phyloP scores from a whole-genome alignment of 2,113 vertebrate genomes.

The Acanthochromis polyacanthus region DNA sequence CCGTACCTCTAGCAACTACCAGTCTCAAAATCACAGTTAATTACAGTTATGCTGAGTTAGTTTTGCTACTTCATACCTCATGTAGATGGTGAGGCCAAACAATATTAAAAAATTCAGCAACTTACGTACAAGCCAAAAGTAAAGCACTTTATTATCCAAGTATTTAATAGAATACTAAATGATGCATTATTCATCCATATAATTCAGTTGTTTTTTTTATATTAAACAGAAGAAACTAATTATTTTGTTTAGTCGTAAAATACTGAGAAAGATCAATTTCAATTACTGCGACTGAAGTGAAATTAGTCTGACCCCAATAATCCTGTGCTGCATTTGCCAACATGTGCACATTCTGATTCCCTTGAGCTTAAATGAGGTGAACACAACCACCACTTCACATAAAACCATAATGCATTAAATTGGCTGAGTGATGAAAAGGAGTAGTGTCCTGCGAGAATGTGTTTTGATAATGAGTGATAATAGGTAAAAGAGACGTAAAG shows the following conservation, averaged over 20 bases:
- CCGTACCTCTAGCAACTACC: too few relatives aligned
- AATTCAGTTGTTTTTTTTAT: too few relatives aligned
- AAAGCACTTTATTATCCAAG: too few relatives aligned
- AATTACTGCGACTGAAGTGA: not conserved
- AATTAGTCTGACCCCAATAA: slow-evolving; percentile 12
- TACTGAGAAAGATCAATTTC: slow-evolving; percentile 1
- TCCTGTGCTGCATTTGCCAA: slow-evolving; percentile 7
- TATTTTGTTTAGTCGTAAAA: not conserved
- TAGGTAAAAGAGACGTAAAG: not conserved
- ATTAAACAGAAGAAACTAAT: not conserved
- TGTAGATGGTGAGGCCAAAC: too few relatives aligned
- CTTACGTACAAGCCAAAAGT: too few relatives aligned
- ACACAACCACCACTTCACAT: slow-evolving; percentile 25
- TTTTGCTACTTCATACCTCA: too few relatives aligned
- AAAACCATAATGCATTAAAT: slow-evolving; percentile 52
- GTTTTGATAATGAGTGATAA: slow-evolving; percentile 44
- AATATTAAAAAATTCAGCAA: too few relatives aligned
- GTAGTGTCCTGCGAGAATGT: slow-evolving; percentile 22
- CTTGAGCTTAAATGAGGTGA: slow-evolving; percentile 24
- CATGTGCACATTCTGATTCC: slow-evolving; percentile 24
- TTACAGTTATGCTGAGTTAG: too few relatives aligned
- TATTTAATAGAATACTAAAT: too few relatives aligned
- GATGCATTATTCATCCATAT: too few relatives aligned
- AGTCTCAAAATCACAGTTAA: too few relatives aligned
- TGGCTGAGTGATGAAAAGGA: slow-evolving; percentile 45